phyloP scores from a whole-genome alignment of 92 coral and sea anemone species.

The Siderastrea radians region DNA sequence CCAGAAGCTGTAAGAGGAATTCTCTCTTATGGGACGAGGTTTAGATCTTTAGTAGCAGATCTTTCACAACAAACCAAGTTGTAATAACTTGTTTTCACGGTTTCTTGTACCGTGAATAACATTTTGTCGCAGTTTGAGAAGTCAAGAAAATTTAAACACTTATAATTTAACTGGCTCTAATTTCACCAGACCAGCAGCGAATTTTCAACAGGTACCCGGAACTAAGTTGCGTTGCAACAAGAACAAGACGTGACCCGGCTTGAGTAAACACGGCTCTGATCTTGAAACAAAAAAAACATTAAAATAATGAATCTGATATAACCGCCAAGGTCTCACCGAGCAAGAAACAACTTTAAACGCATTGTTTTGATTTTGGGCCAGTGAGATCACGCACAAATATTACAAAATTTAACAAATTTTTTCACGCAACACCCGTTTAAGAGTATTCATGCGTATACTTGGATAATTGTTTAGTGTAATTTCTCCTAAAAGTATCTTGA shows the following conservation, averaged over 20 bases:
- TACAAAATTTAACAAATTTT: not conserved
- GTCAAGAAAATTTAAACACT: not conserved
- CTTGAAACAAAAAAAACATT: not conserved
- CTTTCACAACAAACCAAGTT: not conserved
- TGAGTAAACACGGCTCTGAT: not conserved
- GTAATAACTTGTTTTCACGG: not conserved
- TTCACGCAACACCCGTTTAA: constrained; percentile 25
- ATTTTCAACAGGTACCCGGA: not conserved
- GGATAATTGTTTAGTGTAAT: not conserved
- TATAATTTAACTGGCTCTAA: not conserved
- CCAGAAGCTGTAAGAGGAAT: not conserved
- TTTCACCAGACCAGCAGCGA: not conserved
- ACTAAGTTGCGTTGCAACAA: not conserved
- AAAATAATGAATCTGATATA: not conserved
- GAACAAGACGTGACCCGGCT: no score
- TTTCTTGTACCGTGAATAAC: not conserved
- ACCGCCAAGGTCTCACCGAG: not conserved
- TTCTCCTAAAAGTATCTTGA: not conserved
- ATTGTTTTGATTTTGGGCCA: constrained; percentile 28
- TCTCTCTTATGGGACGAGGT: not conserved
- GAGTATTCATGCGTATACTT: constrained; percentile 24
- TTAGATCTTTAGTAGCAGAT: not conserved
- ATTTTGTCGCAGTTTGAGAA: not conserved
- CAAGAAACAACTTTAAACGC: not conserved
- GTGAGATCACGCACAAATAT: constrained; percentile 52